A percentile compares a stretch with the other conserved stretches of the same genome.
Evolutionary conservation across 2,797 vertebrate species (phyloP).

Genomic region (Pelochelys cantorii): DNA sequence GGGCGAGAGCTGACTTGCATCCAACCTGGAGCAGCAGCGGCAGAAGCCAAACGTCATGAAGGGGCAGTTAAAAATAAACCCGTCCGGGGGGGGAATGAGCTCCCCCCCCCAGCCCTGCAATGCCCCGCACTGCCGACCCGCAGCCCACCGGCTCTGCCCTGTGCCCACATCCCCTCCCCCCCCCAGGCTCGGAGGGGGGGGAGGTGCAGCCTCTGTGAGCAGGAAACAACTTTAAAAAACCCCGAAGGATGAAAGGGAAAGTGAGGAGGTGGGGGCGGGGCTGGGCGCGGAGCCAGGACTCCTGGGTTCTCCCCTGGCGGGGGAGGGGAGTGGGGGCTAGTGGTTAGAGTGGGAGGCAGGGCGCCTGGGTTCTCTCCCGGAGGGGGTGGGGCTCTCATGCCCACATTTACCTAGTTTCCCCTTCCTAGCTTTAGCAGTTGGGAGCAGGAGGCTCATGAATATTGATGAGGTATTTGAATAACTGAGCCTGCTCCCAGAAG

Average conservation of each 20-base stretch:
- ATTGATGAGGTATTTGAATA: conserved; percentile 8
- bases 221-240: too few relatives aligned
- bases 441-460: conserved; percentile 11
- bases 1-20: background rate
- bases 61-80: conserved; percentile 31
- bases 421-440: background rate
- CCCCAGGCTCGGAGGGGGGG: too few relatives aligned
- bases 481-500: background rate
- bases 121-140: too few relatives aligned
- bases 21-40: background rate
- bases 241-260: background rate
- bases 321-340: background rate
- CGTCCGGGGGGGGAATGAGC: background rate
- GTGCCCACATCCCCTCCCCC: too few relatives aligned
- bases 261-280: background rate
- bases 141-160: too few relatives aligned
- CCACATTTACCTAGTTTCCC: background rate
- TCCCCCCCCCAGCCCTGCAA: too few relatives aligned
- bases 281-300: background rate
- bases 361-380: background rate
- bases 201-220: background rate
- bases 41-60: conserved; percentile 10
- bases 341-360: too few relatives aligned
- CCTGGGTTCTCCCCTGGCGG: background rate
- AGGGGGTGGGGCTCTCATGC: background rate